Conservation (phyloP, 2,797 vertebrate species). For the Tokudaia tokunoshimensis region DNA sequence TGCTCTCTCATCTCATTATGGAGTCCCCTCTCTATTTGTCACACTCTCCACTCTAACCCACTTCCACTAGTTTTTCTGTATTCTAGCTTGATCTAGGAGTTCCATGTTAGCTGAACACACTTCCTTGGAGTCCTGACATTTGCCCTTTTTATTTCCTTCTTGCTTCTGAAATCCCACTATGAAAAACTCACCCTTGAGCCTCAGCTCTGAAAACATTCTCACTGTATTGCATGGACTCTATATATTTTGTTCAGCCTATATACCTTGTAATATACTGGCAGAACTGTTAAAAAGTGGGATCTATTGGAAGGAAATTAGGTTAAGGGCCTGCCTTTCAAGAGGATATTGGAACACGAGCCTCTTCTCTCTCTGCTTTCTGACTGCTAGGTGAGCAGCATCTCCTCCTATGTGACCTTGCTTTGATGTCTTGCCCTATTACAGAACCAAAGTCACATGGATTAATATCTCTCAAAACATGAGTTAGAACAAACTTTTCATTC, state of each 20-base stretch:
- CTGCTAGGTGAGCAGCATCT: background rate
- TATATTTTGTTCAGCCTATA: background rate
- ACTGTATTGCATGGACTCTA: background rate
- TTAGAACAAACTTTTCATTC: background rate
- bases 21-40: background rate
- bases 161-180: background rate
- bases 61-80: background rate
- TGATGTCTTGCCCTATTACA: background rate
- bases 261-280: background rate
- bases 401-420: background rate
- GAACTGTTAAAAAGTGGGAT: background rate
- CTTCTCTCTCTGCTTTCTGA: background rate
- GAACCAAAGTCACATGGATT: background rate
- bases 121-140: background rate
- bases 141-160: background rate
- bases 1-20: background rate
- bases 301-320: background rate
- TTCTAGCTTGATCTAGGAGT: background rate
- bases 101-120: background rate
- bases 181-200: background rate
- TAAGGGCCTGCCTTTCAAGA: background rate
- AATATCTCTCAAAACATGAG: background rate
- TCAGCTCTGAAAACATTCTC: background rate
- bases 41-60: background rate
- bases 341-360: background rate